Percentiles rank a stretch among this genome's conserved stretches.
These are phyloP conservation scores for Scortum barcoo DNA, from an alignment of 2,113 vertebrate genomes.

Conservation along the genomic window DNA sequence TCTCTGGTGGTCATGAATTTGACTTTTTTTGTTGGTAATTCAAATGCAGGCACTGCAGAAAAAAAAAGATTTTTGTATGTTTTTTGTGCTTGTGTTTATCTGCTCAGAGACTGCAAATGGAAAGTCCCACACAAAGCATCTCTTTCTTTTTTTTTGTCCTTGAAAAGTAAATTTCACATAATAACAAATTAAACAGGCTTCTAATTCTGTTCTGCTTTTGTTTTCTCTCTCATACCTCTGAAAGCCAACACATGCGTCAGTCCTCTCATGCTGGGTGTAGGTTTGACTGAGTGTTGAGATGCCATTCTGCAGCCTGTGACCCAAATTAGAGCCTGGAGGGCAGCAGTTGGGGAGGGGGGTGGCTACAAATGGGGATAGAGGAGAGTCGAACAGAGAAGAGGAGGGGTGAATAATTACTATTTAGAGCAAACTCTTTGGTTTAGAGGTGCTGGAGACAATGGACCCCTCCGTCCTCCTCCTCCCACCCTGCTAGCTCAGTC, in stretches of 20 bases:
- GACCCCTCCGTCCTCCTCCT: conserved; percentile 58
- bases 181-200: not conserved
- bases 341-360: conserved; percentile 62
- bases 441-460: conserved; percentile 79
- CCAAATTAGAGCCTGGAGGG: conserved; percentile 83
- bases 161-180: too few relatives aligned
- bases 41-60: not conserved
- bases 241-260: conserved; percentile 36
- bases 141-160: too few relatives aligned
- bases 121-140: not conserved
- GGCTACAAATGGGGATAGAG: conserved; percentile 62
- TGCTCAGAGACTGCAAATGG: too few relatives aligned
- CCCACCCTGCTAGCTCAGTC: conserved; percentile 47
- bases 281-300: conserved; percentile 70
- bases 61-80: not conserved
- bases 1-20: not conserved
- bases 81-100: not conserved
- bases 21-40: not conserved
- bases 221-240: not conserved
- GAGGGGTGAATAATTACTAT: conserved; percentile 80
- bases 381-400: conserved; percentile 28
- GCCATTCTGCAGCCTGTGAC: conserved; percentile 81
- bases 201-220: not conserved
- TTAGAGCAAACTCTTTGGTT: conserved; percentile 79
- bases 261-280: conserved; percentile 49